These are phyloP conservation scores for Pheosia tremula DNA, from an alignment of 2,888 invertebrate genomes.

Conservation along the genomic window DNA sequence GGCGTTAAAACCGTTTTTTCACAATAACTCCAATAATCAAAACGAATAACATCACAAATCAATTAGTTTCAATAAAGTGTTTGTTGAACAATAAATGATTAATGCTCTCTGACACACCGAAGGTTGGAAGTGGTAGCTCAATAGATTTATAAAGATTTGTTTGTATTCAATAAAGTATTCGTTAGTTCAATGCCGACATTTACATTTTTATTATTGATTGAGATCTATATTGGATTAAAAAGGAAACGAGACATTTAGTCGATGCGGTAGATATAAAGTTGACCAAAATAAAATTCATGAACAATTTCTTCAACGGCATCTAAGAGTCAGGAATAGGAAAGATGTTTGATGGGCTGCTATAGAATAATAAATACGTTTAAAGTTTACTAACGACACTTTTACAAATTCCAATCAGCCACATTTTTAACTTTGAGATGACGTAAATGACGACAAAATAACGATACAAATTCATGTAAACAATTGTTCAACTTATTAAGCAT, in stretches of 20 bases:
- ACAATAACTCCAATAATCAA: slow-evolving; percentile 14
- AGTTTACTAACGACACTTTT: background rate
- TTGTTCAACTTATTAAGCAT: background rate
- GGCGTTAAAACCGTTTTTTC: slow-evolving; percentile 15
- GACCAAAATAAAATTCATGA: background rate
- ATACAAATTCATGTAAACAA: background rate
- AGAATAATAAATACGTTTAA: background rate
- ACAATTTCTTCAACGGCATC: background rate
- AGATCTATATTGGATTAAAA: background rate
- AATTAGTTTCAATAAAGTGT: slow-evolving; percentile 40
- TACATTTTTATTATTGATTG: slow-evolving; percentile 35
- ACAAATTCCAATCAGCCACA: too few relatives aligned
- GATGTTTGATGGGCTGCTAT: background rate
- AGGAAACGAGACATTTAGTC: background rate
- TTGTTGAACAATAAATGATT: slow-evolving; percentile 37
- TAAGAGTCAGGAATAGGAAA: background rate
- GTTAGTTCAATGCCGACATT: slow-evolving; percentile 38
- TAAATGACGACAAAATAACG: background rate
- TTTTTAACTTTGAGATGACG: background rate
- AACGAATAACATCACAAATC: slow-evolving; percentile 32
- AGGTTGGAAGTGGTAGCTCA: slow-evolving; percentile 29
- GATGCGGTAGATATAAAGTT: background rate
- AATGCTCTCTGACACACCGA: slow-evolving; percentile 28
- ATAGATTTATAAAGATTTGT: slow-evolving; percentile 36
- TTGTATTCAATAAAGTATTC: slow-evolving; percentile 35